Conservation (phyloP, 1,140 invertebrate genomes). For the Hylyphantes graminicola region DNA sequence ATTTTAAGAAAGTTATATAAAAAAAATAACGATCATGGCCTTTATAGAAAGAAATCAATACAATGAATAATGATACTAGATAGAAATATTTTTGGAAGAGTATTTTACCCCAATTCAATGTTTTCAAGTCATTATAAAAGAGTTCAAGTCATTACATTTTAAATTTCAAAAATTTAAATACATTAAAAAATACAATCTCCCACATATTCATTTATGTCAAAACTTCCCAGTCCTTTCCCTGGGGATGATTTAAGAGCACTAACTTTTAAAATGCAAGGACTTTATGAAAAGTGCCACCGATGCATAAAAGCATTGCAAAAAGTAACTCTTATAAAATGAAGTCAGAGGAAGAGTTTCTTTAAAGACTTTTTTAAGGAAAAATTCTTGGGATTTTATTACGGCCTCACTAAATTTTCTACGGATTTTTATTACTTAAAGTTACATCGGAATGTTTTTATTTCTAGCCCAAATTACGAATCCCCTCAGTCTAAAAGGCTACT, state of each 20-base stretch:
- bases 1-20: too few species aligned
- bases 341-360: not conserved
- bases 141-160: too few species aligned
- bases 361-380: not conserved
- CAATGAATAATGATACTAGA: too few species aligned
- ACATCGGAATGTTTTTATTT: conserved; percentile 27
- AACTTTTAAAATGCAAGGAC: not conserved
- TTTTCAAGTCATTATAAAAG: too few species aligned
- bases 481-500: not conserved
- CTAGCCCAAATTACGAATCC: conserved; percentile 4
- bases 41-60: too few species aligned
- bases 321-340: not conserved
- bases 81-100: too few species aligned
- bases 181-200: too few species aligned
- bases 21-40: too few species aligned
- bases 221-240: too few species aligned
- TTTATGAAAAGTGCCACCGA: not conserved
- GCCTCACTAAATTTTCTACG: not conserved
- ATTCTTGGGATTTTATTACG: not conserved
- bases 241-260: not conserved
- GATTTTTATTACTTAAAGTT: not conserved
- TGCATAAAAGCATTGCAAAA: not conserved
- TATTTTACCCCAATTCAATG: too few species aligned
- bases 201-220: too few species aligned
- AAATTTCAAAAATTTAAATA: too few species aligned